Percentiles rank a stretch among this genome's conserved stretches.
These are phyloP conservation scores for Malacoctenus gilli DNA, from an alignment of 2,797 vertebrate genomes.

Conservation along the genomic window DNA sequence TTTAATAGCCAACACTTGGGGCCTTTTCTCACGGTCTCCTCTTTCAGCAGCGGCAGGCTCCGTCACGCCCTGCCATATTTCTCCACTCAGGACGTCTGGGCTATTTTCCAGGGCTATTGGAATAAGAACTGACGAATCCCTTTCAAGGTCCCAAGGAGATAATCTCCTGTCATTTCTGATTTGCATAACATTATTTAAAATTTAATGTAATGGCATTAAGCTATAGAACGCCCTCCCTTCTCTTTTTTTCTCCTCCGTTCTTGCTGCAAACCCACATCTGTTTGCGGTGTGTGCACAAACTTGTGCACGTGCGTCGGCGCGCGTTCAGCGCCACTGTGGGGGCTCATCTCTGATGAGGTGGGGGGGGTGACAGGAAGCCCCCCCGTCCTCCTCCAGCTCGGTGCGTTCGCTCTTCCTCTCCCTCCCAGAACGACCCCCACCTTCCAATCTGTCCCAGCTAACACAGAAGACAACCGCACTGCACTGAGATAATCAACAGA, in stretches of 20 bases:
- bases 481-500: constrained; percentile 72
- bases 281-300: constrained; percentile 45
- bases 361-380: constrained; percentile 56
- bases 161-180: constrained; percentile 84
- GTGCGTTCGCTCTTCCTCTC: constrained; percentile 39
- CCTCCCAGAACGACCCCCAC: constrained; percentile 51
- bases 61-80: constrained; percentile 79
- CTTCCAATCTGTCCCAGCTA: constrained; percentile 51
- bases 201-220: constrained; percentile 83
- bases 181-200: constrained; percentile 85
- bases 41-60: constrained; percentile 71
- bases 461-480: constrained; percentile 46
- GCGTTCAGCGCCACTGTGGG: constrained; percentile 37
- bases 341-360: constrained; percentile 52
- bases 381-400: constrained; percentile 39
- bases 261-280: constrained; percentile 69
- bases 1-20: constrained; percentile 79
- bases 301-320: constrained; percentile 23
- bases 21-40: constrained; percentile 72
- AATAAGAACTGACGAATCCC: constrained; percentile 81
- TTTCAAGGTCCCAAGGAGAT: constrained; percentile 82
- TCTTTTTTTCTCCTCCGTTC: too few relatives aligned
- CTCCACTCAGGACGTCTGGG: constrained; percentile 74
- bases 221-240: constrained; percentile 70
- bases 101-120: constrained; percentile 80